Evolutionary conservation across 1,140 invertebrate species (phyloP).

Genomic region (Penaeus japonicus): DNA sequence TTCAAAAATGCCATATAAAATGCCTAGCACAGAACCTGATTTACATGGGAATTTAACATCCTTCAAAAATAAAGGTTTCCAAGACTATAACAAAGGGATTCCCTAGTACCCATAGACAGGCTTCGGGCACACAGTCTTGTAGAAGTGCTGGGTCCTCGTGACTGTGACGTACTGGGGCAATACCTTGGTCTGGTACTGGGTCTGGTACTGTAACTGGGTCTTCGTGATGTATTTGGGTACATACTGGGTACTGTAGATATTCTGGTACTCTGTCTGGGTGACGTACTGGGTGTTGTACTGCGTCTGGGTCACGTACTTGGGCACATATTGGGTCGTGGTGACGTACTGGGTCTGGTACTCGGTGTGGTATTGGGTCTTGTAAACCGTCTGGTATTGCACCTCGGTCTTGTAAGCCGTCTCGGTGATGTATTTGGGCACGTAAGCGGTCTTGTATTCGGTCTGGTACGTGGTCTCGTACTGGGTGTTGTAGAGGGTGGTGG

Average conservation of each 20-base stretch:
- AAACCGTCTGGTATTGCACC: constrained; percentile 2
- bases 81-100: background rate
- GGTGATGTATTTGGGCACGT: constrained; percentile 23
- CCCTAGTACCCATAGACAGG: constrained; percentile 17
- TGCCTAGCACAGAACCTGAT: too few species aligned
- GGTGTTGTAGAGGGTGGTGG: constrained; percentile 17
- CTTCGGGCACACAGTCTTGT: constrained; percentile 47
- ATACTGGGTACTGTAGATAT: constrained; percentile 14
- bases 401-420: constrained; percentile 11
- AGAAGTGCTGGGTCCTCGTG: constrained; percentile 24
- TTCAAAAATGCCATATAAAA: too few species aligned
- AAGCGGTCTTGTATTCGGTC: constrained; percentile 1
- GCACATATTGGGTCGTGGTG: constrained; percentile 33
- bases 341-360: constrained; percentile 39
- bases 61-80: background rate
- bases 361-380: constrained; percentile 25
- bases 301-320: constrained; percentile 42
- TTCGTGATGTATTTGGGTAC: constrained; percentile 34
- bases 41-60: too few species aligned
- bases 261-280: constrained; percentile 46
- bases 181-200: constrained; percentile 26
- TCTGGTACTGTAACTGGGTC: constrained; percentile 32
- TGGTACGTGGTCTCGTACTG: constrained; percentile 19
- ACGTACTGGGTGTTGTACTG: constrained; percentile 39
- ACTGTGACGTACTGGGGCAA: constrained; percentile 42